A percentile compares a stretch with the other conserved stretches of the same genome.
Evolutionary conservation across 2,888 invertebrate genomes (phyloP).

Genomic region (Micoletzkya japonica): DNA sequence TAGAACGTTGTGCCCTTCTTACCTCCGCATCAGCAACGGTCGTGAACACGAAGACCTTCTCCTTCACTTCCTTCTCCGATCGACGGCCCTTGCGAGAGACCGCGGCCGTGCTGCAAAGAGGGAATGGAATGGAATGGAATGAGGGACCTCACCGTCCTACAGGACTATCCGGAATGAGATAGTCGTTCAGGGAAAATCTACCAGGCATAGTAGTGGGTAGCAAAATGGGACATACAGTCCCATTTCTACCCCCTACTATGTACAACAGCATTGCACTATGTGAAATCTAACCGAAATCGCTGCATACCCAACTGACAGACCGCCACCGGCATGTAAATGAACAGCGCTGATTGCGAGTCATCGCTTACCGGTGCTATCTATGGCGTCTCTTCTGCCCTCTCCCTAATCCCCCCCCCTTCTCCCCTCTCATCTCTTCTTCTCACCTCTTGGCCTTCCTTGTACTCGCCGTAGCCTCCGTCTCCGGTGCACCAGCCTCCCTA

Average conservation of each 20-base stretch:
- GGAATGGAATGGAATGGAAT: neutral
- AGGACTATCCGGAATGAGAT: neutral
- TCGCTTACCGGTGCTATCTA: too few relatives aligned
- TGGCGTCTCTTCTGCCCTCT: neutral
- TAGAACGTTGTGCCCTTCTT: neutral
- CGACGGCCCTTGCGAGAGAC: conserved; percentile 14
- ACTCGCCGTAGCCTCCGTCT: neutral
- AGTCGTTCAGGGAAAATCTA: neutral
- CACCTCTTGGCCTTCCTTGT: conserved; percentile 19
- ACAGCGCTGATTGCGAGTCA: too few relatives aligned
- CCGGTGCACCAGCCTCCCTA: neutral
- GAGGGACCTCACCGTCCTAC: too few relatives aligned
- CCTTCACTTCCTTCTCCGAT: conserved; percentile 2
- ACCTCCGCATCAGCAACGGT: conserved; percentile 7
- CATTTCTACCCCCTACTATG: too few relatives aligned
- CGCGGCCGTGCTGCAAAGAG: conserved; percentile 15
- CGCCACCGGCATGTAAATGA: too few relatives aligned
- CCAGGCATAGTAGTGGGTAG: neutral
- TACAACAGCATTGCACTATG: too few relatives aligned
- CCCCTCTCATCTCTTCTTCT: neutral
- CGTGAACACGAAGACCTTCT: conserved; percentile 17
- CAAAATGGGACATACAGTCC: too few relatives aligned
- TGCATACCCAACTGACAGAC: too few relatives aligned
- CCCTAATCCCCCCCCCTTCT: neutral
- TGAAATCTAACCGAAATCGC: too few relatives aligned